phyloP scores from a whole-genome alignment of 1,140 invertebrate species.

The Manduca sexta region DNA sequence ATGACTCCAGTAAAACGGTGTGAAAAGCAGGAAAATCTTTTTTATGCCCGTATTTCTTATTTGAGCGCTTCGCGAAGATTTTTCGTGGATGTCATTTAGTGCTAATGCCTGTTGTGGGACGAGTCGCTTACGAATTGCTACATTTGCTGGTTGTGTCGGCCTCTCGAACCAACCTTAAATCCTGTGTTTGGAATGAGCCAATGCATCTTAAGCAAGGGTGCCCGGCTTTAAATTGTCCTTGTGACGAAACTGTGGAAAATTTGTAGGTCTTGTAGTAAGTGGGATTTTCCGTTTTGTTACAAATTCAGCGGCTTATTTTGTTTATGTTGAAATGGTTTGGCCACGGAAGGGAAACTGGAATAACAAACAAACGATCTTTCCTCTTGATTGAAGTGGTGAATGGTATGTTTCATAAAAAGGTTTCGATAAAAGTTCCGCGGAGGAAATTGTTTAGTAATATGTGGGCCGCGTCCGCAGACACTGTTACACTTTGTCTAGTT shows the following conservation, averaged over 20 bases:
- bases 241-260: conserved; percentile 36
- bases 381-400: conserved; percentile 7
- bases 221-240: conserved; percentile 50
- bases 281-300: conserved; percentile 6
- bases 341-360: conserved; percentile 4
- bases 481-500: too few relatives aligned
- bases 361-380: conserved; percentile 7
- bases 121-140: conserved; percentile 61
- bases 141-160: conserved; percentile 50
- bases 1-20: conserved; percentile 24
- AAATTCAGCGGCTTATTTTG: conserved; percentile 12
- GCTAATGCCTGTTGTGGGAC: conserved; percentile 61
- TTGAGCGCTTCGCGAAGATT: conserved; percentile 48
- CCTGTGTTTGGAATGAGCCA: conserved; percentile 62
- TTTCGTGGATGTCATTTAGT: conserved; percentile 68
- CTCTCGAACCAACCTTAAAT: conserved; percentile 53
- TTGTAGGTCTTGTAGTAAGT: conserved; percentile 12
- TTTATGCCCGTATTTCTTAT: conserved; percentile 58
- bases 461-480: too few relatives aligned
- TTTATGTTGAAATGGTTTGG: conserved; percentile 7
- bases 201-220: conserved; percentile 64
- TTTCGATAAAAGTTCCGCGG: neutral
- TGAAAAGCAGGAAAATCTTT: conserved; percentile 31
- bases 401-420: conserved; percentile 1
- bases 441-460: too few relatives aligned